A percentile compares a stretch with the other conserved stretches of the same genome.
Evolutionary conservation across 2,888 invertebrate species (phyloP).

Genomic region (Monoplex corrugatus): DNA sequence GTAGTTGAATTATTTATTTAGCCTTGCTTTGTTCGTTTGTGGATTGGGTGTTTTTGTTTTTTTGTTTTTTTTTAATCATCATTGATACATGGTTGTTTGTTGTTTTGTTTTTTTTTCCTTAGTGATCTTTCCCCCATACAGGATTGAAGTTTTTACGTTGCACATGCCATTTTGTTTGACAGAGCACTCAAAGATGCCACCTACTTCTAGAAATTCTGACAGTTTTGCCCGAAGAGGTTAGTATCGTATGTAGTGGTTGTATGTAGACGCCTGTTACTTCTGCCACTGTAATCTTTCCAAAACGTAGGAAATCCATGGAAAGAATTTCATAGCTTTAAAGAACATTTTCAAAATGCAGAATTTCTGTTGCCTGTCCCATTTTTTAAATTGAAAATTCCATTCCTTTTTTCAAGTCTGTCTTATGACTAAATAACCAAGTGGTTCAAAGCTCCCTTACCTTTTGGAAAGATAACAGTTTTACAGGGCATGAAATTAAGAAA

Average conservation of each 20-base stretch:
- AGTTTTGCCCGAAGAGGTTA: conserved; percentile 93
- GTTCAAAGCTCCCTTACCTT: not conserved
- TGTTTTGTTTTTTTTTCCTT: conserved; percentile 25
- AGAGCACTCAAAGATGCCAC: conserved; percentile 85
- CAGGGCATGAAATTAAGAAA: conserved; percentile 43
- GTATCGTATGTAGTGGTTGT: conserved; percentile 56
- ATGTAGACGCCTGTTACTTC: conserved; percentile 31
- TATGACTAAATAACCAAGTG: not conserved
- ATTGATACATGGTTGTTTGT: not conserved
- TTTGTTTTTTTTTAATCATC: conserved; percentile 13
- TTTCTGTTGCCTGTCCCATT: too few species aligned
- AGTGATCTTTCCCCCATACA: conserved; percentile 16
- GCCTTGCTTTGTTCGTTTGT: conserved; percentile 36
- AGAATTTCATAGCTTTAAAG: not conserved
- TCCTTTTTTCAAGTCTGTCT: too few species aligned
- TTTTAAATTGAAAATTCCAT: too few species aligned
- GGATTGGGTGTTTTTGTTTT: conserved; percentile 29
- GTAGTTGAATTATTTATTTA: conserved; percentile 30
- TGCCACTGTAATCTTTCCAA: conserved; percentile 35
- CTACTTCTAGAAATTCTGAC: conserved; percentile 91
- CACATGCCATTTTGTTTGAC: conserved; percentile 59
- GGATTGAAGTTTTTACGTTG: conserved; percentile 41
- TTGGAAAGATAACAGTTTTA: conserved; percentile 33
- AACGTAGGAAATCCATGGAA: not conserved
- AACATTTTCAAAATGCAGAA: not conserved